Evolutionary conservation across 2,888 invertebrate species (phyloP), one percentile per base, ranked within the genome.

Genomic region (Drosophila demipolita): DNA sequence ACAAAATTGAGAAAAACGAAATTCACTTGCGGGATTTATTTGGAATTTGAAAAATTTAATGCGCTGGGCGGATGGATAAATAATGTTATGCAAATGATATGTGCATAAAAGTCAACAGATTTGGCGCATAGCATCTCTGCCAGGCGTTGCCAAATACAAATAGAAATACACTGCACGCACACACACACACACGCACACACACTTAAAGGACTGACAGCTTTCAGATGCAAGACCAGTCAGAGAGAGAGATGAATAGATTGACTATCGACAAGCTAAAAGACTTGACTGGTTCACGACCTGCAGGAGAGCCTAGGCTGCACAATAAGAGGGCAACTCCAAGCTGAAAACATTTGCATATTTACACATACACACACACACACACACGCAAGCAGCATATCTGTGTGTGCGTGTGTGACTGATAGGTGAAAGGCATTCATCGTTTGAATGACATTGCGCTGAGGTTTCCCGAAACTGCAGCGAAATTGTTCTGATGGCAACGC

Each of bases 41-140:
- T 76, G 73, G 82, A 78, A 86, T 82, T 80, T 83, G 65, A 74
- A 67, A 81, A 80, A 84, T 77, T 82, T 84, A 85, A 85, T 87
- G 83, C 81, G 68, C 73, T 76, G 70, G 82, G 79, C 75, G 65
- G 69, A 67, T 66, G 69, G 66, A 65, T 81, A 89, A 90, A 90
- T 91, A 91, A 91, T 91, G 85, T 91, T 86, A 91, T 91, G 91
- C 90, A 91, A 91, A 91, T 91, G 89, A 91, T 91, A 91, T 91
- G 91, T 90, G 87, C 89, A 90, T 91, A 81, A 84, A 89, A 88
- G 90, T 86, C 84, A 87, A 78, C 80, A 76, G 81, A 89, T 82
- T 80, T 60, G 66, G 57, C 65, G 59, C 62, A 20, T 7, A 15
- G 17, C 38, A 40, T 15, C 35, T 32, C 15, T 8, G n/a, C 7